Evolutionary conservation across 2,888 invertebrate genomes (phyloP), one percentile per base, ranked within the genome.

Genomic region (Terebella lapidaria): DNA sequence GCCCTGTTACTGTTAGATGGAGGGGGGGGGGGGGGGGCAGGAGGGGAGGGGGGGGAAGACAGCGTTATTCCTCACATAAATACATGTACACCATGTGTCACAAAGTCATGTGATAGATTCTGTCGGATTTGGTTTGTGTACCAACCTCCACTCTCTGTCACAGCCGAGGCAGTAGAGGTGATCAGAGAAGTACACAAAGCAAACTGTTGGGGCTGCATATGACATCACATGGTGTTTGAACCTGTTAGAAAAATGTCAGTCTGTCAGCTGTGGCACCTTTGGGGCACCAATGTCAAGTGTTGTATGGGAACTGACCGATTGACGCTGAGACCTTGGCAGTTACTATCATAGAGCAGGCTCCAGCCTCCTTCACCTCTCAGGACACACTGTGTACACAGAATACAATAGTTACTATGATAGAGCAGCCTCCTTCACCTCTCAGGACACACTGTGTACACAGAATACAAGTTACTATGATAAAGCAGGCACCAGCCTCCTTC

Each of bases 221-320:
- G 87, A 86, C 24, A 92, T 84, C 2, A 93, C 90, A 82, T 94
- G 93, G 76, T 92, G 90, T 70, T 90, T 83, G 81, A 94, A 93
- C 67, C 84, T 83, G 67, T 3, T 66, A 65, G 58, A n/a, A 60
- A 42, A 18, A 15, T 15, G 35, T 35, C 35, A 35, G 18, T 15
- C n/a, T n/a, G n/a, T n/a, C n/a, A n/a, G n/a, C n/a, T n/a, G n/a
- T n/a, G n/a, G n/a, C n/a, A n/a, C n/a, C n/a, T n/a, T n/a, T n/a
- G n/a, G n/a, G n/a, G n/a, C n/a, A n/a, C n/a, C n/a, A n/a, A n/a
- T n/a, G n/a, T n/a, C n/a, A n/a, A n/a, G n/a, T n/a, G n/a, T n/a
- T n/a, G n/a, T n/a, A n/a, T n/a, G n/a, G n/a, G n/a, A n/a, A 49
- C 49, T 61, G 59, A 83, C 69, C 91, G 85, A 83, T 93, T 94